Conservation (phyloP, 2,113 vertebrate genomes). For the Cochlearius cochlearius region DNA sequence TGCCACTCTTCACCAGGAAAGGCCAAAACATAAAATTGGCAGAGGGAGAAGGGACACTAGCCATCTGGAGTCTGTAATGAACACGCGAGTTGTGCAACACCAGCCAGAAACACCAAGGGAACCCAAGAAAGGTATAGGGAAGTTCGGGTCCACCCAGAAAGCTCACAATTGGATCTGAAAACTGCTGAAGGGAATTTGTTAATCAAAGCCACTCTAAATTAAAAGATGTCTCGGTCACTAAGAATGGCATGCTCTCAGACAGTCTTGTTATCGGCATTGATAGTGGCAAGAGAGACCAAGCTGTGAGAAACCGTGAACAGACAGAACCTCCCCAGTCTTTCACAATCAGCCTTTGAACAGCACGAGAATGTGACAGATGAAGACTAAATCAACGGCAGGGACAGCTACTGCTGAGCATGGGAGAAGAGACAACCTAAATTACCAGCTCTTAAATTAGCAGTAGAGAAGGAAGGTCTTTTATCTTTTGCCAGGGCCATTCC, state of each 20-base stretch:
- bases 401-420: neutral
- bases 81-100: neutral
- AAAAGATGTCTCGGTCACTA: neutral
- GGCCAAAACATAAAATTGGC: rapidly evolving
- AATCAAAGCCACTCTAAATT: neutral
- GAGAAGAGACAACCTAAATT: neutral
- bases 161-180: neutral
- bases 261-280: neutral
- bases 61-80: neutral
- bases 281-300: neutral
- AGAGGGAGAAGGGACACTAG: neutral
- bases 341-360: neutral
- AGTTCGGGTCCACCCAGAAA: neutral
- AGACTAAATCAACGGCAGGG: neutral
- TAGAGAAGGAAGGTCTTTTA: neutral
- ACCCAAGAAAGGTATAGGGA: neutral
- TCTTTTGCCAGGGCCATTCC: neutral
- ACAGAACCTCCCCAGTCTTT: neutral
- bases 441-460: neutral
- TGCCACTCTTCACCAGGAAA: neutral
- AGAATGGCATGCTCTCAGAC: neutral
- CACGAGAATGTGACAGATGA: neutral
- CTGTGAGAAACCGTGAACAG: neutral
- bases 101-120: neutral
- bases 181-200: neutral